These are phyloP conservation scores for Vannuccia rotundouncinata DNA, from an alignment of 2,888 invertebrate species.

Conservation along the genomic window DNA sequence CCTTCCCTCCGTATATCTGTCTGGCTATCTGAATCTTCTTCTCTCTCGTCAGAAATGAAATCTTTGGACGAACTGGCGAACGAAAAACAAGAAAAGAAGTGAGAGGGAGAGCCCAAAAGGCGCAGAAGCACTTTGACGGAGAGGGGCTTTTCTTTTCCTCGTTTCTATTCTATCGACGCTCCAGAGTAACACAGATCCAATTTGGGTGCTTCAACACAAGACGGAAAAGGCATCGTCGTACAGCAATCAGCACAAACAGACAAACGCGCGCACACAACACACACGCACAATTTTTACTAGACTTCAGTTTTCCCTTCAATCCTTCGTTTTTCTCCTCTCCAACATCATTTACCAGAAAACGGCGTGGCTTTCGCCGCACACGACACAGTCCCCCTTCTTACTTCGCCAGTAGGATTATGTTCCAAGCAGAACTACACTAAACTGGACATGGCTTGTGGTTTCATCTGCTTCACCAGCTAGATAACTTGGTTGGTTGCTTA, in stretches of 20 bases:
- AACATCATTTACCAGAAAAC: no score
- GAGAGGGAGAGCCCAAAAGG: neutral
- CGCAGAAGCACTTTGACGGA: conserved; percentile 9
- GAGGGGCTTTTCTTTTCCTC: neutral
- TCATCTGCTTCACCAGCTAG: neutral
- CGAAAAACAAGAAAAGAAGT: neutral
- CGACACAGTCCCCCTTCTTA: no score
- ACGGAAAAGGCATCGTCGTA: neutral
- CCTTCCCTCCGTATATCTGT: neutral
- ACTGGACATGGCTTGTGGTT: neutral
- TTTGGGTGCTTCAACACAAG: neutral
- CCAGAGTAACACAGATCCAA: neutral
- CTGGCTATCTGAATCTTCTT: neutral
- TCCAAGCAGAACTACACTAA: neutral
- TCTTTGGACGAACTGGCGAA: neutral
- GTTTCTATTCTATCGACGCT: neutral
- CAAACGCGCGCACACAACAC: neutral
- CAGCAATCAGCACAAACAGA: neutral
- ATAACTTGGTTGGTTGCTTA: neutral
- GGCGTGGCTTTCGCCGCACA: no score
- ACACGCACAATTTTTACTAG: no score
- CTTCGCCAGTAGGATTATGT: neutral
- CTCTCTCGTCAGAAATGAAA: neutral
- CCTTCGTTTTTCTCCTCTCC: no score
- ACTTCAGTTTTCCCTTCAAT: neutral